Evolutionary conservation across 2,113 vertebrate genomes (phyloP).

Genomic region (Oplegnathus fasciatus): DNA sequence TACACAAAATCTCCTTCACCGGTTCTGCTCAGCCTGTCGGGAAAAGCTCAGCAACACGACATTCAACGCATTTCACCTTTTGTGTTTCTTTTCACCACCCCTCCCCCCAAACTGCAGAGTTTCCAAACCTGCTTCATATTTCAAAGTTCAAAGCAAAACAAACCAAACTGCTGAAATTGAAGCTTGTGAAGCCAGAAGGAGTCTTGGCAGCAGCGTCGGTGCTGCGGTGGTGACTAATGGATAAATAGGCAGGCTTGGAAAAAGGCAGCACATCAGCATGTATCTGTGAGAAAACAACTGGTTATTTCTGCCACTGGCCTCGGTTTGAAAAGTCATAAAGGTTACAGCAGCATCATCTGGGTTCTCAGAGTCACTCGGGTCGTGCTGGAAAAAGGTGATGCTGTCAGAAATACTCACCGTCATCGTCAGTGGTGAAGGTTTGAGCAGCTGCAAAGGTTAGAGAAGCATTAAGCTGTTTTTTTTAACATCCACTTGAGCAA

Average conservation of each 20-base stretch:
- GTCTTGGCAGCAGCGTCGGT: constrained; percentile 31
- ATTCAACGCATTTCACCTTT: neutral
- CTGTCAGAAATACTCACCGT: neutral
- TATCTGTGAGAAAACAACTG: constrained; percentile 37
- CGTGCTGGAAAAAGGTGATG: neutral
- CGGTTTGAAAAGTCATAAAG: neutral
- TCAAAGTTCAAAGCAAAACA: constrained; percentile 57
- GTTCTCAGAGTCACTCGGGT: neutral
- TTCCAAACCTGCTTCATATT: constrained; percentile 49
- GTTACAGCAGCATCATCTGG: neutral
- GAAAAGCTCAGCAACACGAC: constrained; percentile 8
- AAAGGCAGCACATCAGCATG: constrained; percentile 18
- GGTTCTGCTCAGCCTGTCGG: neutral
- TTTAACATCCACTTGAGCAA: neutral
- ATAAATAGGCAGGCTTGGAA: constrained; percentile 19
- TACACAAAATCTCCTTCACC: neutral
- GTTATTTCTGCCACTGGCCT: neutral
- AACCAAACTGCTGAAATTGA: constrained; percentile 57
- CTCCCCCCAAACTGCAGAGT: neutral
- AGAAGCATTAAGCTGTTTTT: neutral
- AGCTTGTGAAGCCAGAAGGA: constrained; percentile 25
- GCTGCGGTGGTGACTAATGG: constrained; percentile 54
- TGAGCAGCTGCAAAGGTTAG: neutral
- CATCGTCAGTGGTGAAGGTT: neutral
- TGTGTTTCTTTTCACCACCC: neutral